These are phyloP conservation scores for Paracentrotus lividus DNA, from an alignment of 53 echinoderm and acorn worm genomes.

Conservation along the genomic window DNA sequence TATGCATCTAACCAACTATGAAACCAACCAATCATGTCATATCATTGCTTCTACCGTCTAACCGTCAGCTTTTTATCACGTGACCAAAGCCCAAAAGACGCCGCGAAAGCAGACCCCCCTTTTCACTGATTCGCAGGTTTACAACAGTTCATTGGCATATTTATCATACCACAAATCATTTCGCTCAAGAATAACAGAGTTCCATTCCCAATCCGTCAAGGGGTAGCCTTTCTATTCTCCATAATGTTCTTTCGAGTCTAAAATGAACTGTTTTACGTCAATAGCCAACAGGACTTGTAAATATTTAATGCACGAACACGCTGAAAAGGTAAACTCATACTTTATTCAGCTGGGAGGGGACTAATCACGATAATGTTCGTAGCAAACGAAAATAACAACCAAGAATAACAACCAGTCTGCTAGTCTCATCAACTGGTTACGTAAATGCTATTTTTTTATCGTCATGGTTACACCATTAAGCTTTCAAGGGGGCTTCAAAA, in stretches of 20 bases:
- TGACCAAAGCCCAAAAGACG: slow-evolving; percentile 11
- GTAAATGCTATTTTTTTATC: not conserved
- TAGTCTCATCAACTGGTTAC: not conserved
- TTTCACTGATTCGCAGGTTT: not conserved
- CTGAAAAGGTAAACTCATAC: not conserved
- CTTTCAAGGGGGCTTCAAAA: not conserved
- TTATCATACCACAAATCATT: not conserved
- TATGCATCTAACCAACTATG: slow-evolving; percentile 27
- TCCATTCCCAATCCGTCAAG: not conserved
- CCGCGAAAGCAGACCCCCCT: not conserved
- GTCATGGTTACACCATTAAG: slow-evolving; percentile 1
- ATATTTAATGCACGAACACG: not conserved
- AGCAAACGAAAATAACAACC: not conserved
- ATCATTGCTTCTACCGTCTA: not conserved
- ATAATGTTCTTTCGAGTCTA: too few species aligned
- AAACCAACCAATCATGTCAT: slow-evolving; percentile 5
- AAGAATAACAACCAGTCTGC: not conserved
- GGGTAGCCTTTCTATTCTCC: not conserved
- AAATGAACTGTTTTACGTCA: not conserved
- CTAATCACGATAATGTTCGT: not conserved
- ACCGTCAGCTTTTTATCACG: not conserved
- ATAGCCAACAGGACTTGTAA: not conserved
- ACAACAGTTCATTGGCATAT: not conserved
- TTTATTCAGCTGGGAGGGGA: not conserved
- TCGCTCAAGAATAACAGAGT: not conserved